Evolutionary conservation across 2,113 vertebrate genomes (phyloP).

Genomic region (Ancistrus triradiatus): DNA sequence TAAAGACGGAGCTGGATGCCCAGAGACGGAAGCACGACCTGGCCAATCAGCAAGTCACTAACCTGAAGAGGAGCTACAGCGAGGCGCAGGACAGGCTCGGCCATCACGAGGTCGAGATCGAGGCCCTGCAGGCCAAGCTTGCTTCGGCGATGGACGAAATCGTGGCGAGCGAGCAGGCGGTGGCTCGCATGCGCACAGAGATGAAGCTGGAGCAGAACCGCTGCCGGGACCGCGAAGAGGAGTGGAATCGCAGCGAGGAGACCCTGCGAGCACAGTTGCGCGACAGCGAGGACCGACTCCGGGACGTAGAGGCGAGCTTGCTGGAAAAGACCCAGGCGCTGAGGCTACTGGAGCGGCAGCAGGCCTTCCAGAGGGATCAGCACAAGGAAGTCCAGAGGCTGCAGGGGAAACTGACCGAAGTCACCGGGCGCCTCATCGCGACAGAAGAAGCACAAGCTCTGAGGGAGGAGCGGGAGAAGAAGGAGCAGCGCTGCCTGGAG

Average conservation of each 20-base stretch:
- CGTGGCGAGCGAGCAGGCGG: conserved; percentile 80
- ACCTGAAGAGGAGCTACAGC: conserved; percentile 83
- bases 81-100: conserved; percentile 85
- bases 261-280: conserved; percentile 78
- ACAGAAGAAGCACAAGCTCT: conserved; percentile 78
- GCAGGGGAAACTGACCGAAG: conserved; percentile 80
- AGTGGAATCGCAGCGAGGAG: conserved; percentile 73
- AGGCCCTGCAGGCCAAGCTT: conserved; percentile 82
- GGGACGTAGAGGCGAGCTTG: conserved; percentile 80
- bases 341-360: conserved; percentile 81
- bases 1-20: conserved; percentile 83
- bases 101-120: conserved; percentile 84
- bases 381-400: conserved; percentile 82
- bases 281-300: conserved; percentile 85
- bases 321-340: conserved; percentile 86
- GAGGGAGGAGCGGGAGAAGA: conserved; percentile 84
- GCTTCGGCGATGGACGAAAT: conserved; percentile 81
- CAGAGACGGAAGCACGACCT: conserved; percentile 85
- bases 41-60: conserved; percentile 83
- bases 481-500: conserved; percentile 75
- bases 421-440: conserved; percentile 74
- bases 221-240: conserved; percentile 81
- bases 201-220: conserved; percentile 82
- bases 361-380: conserved; percentile 83
- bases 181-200: conserved; percentile 83